phyloP scores from a whole-genome alignment of 2,113 vertebrate genomes.

The Ochotona princeps region DNA sequence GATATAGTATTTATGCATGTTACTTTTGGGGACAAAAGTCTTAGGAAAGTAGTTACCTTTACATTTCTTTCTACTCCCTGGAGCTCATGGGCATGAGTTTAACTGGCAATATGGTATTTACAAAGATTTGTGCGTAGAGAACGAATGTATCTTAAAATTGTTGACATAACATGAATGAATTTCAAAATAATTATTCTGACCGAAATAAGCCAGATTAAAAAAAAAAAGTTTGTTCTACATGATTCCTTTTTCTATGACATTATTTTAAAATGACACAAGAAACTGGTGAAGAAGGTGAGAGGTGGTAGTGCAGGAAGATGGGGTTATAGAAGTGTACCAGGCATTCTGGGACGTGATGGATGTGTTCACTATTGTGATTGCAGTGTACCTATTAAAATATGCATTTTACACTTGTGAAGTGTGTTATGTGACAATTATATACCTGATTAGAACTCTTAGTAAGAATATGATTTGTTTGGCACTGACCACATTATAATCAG shows the following conservation, averaged over 20 bases:
- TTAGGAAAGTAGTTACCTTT: slow-evolving; percentile 37
- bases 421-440: slow-evolving; percentile 3
- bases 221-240: not conserved
- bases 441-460: not conserved
- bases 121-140: not conserved
- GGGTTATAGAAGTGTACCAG: not conserved
- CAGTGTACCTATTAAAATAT: not conserved
- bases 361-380: not conserved
- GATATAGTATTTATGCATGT: not conserved
- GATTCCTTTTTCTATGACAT: not conserved
- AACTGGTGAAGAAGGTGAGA: not conserved
- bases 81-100: not conserved
- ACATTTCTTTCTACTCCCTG: not conserved
- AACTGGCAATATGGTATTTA: not conserved
- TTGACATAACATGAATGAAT: not conserved
- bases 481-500: not conserved
- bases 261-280: not conserved
- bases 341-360: not conserved
- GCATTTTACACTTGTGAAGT: not conserved
- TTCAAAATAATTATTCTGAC: slow-evolving; percentile 3
- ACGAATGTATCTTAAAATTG: not conserved
- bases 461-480: not conserved
- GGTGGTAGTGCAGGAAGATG: not conserved
- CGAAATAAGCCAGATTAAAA: not conserved
- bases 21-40: slow-evolving; percentile 4